These are phyloP conservation scores for Lacerta agilis DNA, from an alignment of 2,797 vertebrate genomes.

Conservation along the genomic window DNA sequence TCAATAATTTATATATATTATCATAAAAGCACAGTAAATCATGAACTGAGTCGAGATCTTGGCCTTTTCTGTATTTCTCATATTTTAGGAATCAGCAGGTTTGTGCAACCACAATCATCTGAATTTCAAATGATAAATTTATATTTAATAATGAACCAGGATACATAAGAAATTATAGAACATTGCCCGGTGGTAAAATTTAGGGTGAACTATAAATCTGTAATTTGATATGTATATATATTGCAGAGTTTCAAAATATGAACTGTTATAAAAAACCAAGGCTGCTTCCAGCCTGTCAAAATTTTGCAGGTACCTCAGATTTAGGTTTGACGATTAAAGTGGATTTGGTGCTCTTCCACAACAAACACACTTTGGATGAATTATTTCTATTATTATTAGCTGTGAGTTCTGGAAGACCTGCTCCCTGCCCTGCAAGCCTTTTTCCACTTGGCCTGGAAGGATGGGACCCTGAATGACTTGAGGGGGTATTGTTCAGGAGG, in stretches of 20 bases:
- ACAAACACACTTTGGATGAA: too few species aligned
- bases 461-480: too few species aligned
- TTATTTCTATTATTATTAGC: too few species aligned
- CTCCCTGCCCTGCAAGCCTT: too few species aligned
- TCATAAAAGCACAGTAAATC: constrained; percentile 75
- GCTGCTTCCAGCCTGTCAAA: too few species aligned
- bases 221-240: constrained; percentile 72
- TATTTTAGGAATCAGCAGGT: constrained; percentile 85
- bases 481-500: too few species aligned
- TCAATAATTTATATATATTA: constrained; percentile 75
- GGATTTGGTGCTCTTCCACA: too few species aligned
- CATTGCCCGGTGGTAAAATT: constrained; percentile 71
- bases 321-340: too few species aligned
- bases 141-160: constrained; percentile 83
- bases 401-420: too few species aligned
- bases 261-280: too few species aligned
- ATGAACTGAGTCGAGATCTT: constrained; percentile 54
- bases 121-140: constrained; percentile 94
- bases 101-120: constrained; percentile 85
- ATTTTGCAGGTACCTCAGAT: too few species aligned
- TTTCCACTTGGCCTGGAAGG: too few species aligned
- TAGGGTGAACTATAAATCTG: constrained; percentile 62
- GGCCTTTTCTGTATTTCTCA: constrained; percentile 64
- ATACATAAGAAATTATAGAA: constrained; percentile 83
- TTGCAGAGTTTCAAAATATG: background rate